These are phyloP conservation scores for Anoplophora glabripennis DNA, from an alignment of 1,140 invertebrate species.

Conservation along the genomic window DNA sequence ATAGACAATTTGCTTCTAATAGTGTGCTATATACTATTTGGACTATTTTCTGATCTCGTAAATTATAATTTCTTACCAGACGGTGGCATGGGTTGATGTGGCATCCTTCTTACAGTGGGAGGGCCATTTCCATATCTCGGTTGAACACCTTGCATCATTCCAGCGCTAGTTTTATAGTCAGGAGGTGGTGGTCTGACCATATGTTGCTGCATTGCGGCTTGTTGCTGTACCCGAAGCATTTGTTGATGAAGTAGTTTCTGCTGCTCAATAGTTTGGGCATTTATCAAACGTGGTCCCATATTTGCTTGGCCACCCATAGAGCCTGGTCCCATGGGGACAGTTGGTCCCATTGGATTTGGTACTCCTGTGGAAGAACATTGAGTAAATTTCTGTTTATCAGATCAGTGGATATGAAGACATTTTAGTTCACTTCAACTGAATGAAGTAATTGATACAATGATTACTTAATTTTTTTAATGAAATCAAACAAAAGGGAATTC, in stretches of 20 bases:
- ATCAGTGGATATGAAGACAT: too few relatives aligned
- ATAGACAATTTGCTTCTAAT: neutral
- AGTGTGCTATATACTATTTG: neutral
- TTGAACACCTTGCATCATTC: constrained; percentile 59
- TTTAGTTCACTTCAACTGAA: too few relatives aligned
- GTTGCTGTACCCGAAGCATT: constrained; percentile 24
- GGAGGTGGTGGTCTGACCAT: constrained; percentile 65
- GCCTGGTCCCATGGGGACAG: constrained; percentile 27
- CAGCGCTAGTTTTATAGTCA: constrained; percentile 68
- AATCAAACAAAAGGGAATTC: too few relatives aligned
- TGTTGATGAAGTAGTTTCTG: constrained; percentile 46
- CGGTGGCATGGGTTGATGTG: constrained; percentile 66
- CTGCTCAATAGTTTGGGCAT: constrained; percentile 36
- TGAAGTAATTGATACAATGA: too few relatives aligned
- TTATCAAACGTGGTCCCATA: constrained; percentile 25
- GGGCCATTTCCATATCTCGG: constrained; percentile 47
- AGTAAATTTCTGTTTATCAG: too few relatives aligned
- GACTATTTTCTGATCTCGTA: neutral
- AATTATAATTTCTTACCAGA: constrained; percentile 51
- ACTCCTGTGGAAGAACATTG: constrained; percentile 8
- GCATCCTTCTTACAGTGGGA: constrained; percentile 60
- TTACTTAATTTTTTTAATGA: too few relatives aligned
- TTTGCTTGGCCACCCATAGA: constrained; percentile 17
- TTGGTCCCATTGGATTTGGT: constrained; percentile 31
- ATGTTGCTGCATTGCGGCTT: constrained; percentile 37